Percentiles rank a stretch among this genome's conserved stretches.
These are phyloP conservation scores for Melitaea athalia DNA, from an alignment of 2,888 invertebrate species.

Conservation along the genomic window DNA sequence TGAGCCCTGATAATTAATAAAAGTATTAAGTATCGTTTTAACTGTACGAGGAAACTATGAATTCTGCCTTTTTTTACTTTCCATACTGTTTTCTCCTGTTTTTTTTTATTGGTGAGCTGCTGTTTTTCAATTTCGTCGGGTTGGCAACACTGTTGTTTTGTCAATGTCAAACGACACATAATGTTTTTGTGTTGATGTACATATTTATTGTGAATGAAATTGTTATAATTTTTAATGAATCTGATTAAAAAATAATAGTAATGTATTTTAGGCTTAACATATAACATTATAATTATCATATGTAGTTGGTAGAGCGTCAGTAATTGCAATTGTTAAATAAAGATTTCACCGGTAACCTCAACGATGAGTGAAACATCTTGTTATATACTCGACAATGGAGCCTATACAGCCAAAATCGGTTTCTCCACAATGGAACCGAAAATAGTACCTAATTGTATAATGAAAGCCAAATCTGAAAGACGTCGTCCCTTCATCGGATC, in stretches of 20 bases:
- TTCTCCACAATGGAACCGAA: constrained; percentile 86
- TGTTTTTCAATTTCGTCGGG: too few relatives aligned
- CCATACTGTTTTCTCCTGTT: too few relatives aligned
- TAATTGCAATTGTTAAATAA: not conserved
- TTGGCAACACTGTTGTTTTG: too few relatives aligned
- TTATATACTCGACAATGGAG: constrained; percentile 94
- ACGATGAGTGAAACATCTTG: constrained; percentile 72
- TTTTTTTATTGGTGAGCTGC: too few relatives aligned
- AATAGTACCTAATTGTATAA: constrained; percentile 95
- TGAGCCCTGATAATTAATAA: too few relatives aligned
- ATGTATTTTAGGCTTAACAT: not conserved
- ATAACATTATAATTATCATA: not conserved
- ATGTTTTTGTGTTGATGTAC: too few relatives aligned
- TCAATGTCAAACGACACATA: not conserved
- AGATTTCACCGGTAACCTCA: constrained; percentile 36
- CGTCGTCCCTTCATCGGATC: constrained; percentile 94
- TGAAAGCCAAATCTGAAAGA: constrained; percentile 98
- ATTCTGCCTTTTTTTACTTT: too few relatives aligned
- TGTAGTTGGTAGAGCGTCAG: not conserved
- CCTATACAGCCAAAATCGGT: constrained; percentile 93
- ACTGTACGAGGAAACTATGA: too few relatives aligned
- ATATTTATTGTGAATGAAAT: too few relatives aligned
- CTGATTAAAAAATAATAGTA: not conserved
- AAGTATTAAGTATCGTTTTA: too few relatives aligned
- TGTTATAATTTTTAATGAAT: too few relatives aligned